Evolutionary conservation across 2,888 invertebrate species (phyloP), one percentile per base, ranked within the genome.

Genomic region (Melipona bicolor): DNA sequence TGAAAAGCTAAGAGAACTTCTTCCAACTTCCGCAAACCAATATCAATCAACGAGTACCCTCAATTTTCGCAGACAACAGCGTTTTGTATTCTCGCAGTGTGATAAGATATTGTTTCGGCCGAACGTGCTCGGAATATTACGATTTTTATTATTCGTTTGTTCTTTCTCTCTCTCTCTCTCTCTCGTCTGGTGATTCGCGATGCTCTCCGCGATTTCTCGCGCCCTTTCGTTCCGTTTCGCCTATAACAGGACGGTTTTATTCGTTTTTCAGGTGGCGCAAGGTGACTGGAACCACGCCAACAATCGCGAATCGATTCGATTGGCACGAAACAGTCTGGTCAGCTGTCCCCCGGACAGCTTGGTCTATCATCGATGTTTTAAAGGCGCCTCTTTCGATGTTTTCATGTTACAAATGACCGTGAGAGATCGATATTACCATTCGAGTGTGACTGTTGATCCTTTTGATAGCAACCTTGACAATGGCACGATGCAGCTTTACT

Each of bases 241-340:
- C 24, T 32, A 21, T 24, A 24, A 50, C 27, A 27, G 36, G 73
- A 71, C 62, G 79, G 72, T 76, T 77, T 79, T 74, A 79, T 79
- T 74, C 79, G 74, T 83, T 85, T 43, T 77, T 65, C 76, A 73
- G 59, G 27, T 59, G 49, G 49, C 43, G 43, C 52, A 32, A 32
- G 62, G 19, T 52, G 65, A 32, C 61, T 85, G 83, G 85, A 77
- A 74, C 74, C 36, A 67, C 75, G 85, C 79, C 85, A 83, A 74
- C 73, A 77, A 73, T 74, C 61, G 71, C 83, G 68, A 85, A 83
- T 83, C 61, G 73, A 84, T 75, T 78, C 83, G 75, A 83, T 83
- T 73, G 84, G 74, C 64, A 56, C 61, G 67, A 21, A 43, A 56
- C 59, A 54, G 62, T 50, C 64, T 36, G 65, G 73, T 65, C 71